Base-by-base conservation (phyloP, 2,797 vertebrate species). In the Cheirogaleus major region DNA sequence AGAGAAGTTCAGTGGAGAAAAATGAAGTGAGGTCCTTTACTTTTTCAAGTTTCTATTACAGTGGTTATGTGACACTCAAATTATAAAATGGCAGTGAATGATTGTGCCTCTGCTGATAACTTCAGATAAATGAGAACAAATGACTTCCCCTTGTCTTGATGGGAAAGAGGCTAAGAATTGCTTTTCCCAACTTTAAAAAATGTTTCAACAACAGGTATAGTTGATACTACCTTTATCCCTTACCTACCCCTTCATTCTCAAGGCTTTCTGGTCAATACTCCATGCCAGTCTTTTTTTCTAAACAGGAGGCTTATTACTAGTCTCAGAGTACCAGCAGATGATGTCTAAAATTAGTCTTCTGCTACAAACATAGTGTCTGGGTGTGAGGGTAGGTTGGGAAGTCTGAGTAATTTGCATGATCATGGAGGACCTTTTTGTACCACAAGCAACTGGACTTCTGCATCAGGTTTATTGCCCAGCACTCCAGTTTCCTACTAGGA, bases 51-150 rank as follows among this genome's bases (percentile, higher is more conserved):
- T 95, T 96, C 57, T 89, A 65, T 93, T 95, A 7, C 30, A 83
- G 70, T 18, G 43, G 80, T 86, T 91, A 41, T 50, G 17, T 72
- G 84, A 81, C 27, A 55, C 25, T 91, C 8, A 91, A 41, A 80
- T 65, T 59, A 69, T 93, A 91, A 96, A 97, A 96, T 92, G 88
- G 43, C 52, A 59, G 5, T 65, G 45, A 80, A 69, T 89, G 35
- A 73, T 89, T 12, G 25, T 43, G 7, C 32, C 69, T 87, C 57
- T 92, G 38, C 67, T 95, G 55, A 82, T 84, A 95, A 85, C 63
- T 94, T 94, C 35, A 93, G 83, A 83, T 43, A 92, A 76, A 82
- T 81, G 23, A 86, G 81, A 50, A 65, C 55, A 88, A 70, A 90
- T 69, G n/a, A 91, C n/a, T 90, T 59, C 12, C 17, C n/a, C 59